Base-by-base conservation (phyloP, 2,797 vertebrate species). In the Kryptolebias ocellatus region DNA sequence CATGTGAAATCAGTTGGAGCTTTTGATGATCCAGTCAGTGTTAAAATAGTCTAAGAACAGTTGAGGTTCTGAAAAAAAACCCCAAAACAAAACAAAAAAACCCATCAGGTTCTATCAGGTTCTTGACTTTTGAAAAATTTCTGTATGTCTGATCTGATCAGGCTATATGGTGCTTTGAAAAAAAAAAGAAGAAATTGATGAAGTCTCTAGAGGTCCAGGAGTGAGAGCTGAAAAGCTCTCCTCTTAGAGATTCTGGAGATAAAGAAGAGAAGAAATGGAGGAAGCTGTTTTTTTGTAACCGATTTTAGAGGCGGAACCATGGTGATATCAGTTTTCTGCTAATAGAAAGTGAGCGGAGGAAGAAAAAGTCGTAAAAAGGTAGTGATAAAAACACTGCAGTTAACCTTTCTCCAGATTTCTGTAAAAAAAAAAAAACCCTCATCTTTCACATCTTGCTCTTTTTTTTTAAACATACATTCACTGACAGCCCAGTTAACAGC, bases 401-500 rank as follows among this genome's bases (percentile, higher is more conserved):
- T 39, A 53, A 44, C 34, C 27, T 29, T 51, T 63, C 16, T 51
- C 31, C 52, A 20, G 37, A n/a, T 18, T 53, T 28, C 8, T 29
- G 15, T 15, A 18, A 16, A 42, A 27, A 24, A 18, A 16, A 42
- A 27, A 24, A 15, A 61, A 31, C 14, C 1, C n/a, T 31, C 10
- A 6, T 15, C 49, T 44, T 53, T 42, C 24, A 4, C 31, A 10
- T 17, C 3, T 54, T 54, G 16, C 9, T 17, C 29, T 10, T 54
- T n/a, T 54, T n/a, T 34, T 29, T 28, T 28, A 27, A 62, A 42
- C 60, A 15, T 52, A 42, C 20, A 52, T 24, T 52, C 24, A 52
- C 31, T 47, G 1, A 72, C 28, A 63, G 59, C 14, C n/a, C 15
- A 52, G 7, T 68, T 66, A 76, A 61, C 45, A 71, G 51, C n/a